A percentile compares a stretch with the other conserved stretches of the same genome.
These are phyloP conservation scores for Pachymerium ferrugineum DNA, from an alignment of 2,888 invertebrate species.

Conservation along the genomic window DNA sequence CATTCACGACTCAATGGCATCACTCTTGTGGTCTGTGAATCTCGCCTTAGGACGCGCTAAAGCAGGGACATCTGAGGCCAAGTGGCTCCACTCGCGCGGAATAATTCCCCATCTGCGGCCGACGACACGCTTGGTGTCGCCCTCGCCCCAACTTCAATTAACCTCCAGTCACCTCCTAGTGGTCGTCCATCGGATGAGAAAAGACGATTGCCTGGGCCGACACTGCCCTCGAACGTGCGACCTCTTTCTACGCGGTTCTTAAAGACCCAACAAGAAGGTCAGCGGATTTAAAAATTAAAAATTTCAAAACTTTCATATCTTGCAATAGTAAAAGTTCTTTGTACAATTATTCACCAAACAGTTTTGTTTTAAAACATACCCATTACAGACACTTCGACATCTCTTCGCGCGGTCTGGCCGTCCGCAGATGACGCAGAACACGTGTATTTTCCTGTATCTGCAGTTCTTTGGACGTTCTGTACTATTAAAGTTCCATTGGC, in stretches of 20 bases:
- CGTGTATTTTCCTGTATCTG: conserved; percentile 69
- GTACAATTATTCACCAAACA: too few relatives aligned
- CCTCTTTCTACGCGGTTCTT: neutral
- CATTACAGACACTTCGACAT: conserved; percentile 90
- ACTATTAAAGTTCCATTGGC: conserved; percentile 90
- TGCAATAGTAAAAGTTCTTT: neutral
- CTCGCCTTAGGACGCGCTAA: conserved; percentile 19
- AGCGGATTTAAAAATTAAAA: neutral
- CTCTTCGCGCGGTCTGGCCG: conserved; percentile 77
- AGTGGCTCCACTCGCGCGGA: conserved; percentile 25
- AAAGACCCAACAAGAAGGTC: neutral
- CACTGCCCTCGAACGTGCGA: conserved; percentile 18
- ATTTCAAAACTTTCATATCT: neutral
- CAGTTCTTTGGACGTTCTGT: conserved; percentile 84
- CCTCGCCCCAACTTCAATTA: conserved; percentile 15
- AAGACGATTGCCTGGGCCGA: neutral
- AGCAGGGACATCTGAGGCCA: conserved; percentile 14
- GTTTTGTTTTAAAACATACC: too few relatives aligned
- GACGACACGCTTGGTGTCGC: conserved; percentile 20
- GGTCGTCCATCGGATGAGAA: conserved; percentile 14
- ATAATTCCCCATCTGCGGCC: conserved; percentile 27
- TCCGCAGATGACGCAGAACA: conserved; percentile 64
- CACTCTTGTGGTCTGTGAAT: conserved; percentile 19
- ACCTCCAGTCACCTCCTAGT: conserved; percentile 20
- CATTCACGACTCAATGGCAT: conserved; percentile 2